Base-by-base conservation (phyloP, 2,113 vertebrate species). In the Lophotis ruficrista region DNA sequence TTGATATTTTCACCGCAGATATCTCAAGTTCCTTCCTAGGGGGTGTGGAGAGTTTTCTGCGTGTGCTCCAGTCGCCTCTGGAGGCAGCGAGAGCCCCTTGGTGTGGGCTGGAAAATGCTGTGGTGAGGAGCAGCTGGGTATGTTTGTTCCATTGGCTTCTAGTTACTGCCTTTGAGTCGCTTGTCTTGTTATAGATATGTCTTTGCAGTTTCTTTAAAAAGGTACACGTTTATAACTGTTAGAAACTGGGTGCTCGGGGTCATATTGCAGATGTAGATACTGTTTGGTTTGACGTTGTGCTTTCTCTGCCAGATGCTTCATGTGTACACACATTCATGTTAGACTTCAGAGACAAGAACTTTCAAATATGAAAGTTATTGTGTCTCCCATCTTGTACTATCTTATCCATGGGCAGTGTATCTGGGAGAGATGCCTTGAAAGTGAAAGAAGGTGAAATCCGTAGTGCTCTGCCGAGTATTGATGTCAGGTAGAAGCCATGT, bases 1-100 rank as follows among this genome's bases (percentile, higher is more conserved):
- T 61, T 51, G 68, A 47, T 89, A 45, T 43, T 73, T 62, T 54
- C 35, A 25, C 23, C 9, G 11, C 37, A 30, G 20, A 21, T 73
- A 37, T 19, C 35, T 68, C 31, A 41, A 28, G 15, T 53, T 9
- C 28, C 13, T 53, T 61, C n/a, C n/a, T 51, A 6, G 4, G 12
- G 10, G 9, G 2, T 65, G 20, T n/a, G 50, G n/a, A 43, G 24
- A 53, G 33, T 20, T 75, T 83, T 70, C 28, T 41, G 27, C 1
- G 0, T 76, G 15, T 0, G 1, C 15, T 54, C 6, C 5, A 25
- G 47, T 68, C 6, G 28, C 12, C 28, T 54, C 54, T 73, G 45
- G 47, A 75, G 38, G 51, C 38, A 28, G 23, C 4, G 27, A 48
- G 27, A 65, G 45, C 58, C 47, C 27, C 35, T 72, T 5, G 7